Evolutionary conservation across 53 echinoderm and acorn worm genomes (phyloP).

Genomic region (Astropecten irregularis): DNA sequence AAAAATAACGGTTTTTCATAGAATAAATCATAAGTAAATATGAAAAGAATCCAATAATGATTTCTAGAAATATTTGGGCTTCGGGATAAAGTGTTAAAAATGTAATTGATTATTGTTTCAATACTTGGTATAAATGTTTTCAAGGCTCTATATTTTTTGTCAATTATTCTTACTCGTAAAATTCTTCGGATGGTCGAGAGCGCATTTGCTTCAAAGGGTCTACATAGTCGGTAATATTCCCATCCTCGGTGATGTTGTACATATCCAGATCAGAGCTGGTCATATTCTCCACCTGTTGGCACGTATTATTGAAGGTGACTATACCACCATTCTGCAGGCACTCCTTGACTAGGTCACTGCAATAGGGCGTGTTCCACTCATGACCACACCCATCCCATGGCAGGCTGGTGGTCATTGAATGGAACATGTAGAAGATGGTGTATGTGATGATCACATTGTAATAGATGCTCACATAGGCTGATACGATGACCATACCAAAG

Average conservation of each 20-base stretch:
- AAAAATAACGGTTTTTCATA: too few species aligned
- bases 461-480: slow-evolving; percentile 88
- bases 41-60: too few species aligned
- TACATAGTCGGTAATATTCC: slow-evolving; percentile 39
- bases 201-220: slow-evolving; percentile 75
- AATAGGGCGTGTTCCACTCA: slow-evolving; percentile 82
- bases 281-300: slow-evolving; percentile 60
- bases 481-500: slow-evolving; percentile 88
- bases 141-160: too few species aligned
- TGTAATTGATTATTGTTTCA: too few species aligned
- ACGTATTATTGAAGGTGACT: slow-evolving; percentile 63
- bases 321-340: slow-evolving; percentile 74
- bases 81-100: too few species aligned
- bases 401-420: slow-evolving; percentile 78
- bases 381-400: slow-evolving; percentile 93
- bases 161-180: slow-evolving; percentile 79
- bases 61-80: too few species aligned
- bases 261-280: slow-evolving; percentile 43
- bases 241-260: slow-evolving; percentile 79
- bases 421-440: slow-evolving; percentile 96
- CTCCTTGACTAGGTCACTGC: slow-evolving; percentile 82
- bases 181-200: slow-evolving; percentile 81
- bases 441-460: slow-evolving; percentile 99
- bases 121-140: too few species aligned
- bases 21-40: too few species aligned